These are phyloP conservation scores for Galerucella pusilla DNA, from an alignment of 2,888 invertebrate species.

Conservation along the genomic window DNA sequence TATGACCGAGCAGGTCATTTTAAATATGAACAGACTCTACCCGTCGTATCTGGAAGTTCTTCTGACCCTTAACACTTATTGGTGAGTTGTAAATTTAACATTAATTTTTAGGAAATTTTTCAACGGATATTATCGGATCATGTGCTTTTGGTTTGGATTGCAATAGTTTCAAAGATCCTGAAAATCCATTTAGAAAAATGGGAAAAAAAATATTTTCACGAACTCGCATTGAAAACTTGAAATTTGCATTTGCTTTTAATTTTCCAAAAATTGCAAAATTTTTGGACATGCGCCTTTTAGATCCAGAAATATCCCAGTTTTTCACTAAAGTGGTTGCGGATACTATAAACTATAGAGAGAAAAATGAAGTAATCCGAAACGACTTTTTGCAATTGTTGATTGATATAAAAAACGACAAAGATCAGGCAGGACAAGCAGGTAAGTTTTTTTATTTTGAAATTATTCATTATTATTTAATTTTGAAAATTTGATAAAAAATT, in stretches of 20 bases:
- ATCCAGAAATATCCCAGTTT: constrained; percentile 58
- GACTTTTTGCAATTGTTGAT: constrained; percentile 69
- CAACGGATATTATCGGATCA: constrained; percentile 36
- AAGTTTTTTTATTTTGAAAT: not conserved
- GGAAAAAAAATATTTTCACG: constrained; percentile 39
- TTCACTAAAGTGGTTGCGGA: constrained; percentile 64
- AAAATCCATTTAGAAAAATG: constrained; percentile 62
- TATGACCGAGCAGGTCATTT: too few species aligned
- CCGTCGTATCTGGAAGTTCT: too few species aligned
- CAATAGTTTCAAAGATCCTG: constrained; percentile 67
- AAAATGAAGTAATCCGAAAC: constrained; percentile 63
- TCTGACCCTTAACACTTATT: too few species aligned
- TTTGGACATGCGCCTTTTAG: constrained; percentile 39
- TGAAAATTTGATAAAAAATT: too few species aligned
- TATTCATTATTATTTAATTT: too few species aligned
- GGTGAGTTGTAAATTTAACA: not conserved
- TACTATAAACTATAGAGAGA: constrained; percentile 64
- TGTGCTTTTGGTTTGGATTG: constrained; percentile 69
- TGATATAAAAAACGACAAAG: constrained; percentile 39
- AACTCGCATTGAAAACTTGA: constrained; percentile 20
- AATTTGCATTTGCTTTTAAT: constrained; percentile 20
- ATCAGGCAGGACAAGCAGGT: constrained; percentile 15
- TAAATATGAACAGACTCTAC: too few species aligned
- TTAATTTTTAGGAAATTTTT: constrained; percentile 38
- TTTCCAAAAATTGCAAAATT: constrained; percentile 43